A percentile compares a stretch with the other conserved stretches of the same genome.
These are phyloP conservation scores for Anastrepha obliqua DNA, from an alignment of 1,140 invertebrate genomes.

Conservation along the genomic window DNA sequence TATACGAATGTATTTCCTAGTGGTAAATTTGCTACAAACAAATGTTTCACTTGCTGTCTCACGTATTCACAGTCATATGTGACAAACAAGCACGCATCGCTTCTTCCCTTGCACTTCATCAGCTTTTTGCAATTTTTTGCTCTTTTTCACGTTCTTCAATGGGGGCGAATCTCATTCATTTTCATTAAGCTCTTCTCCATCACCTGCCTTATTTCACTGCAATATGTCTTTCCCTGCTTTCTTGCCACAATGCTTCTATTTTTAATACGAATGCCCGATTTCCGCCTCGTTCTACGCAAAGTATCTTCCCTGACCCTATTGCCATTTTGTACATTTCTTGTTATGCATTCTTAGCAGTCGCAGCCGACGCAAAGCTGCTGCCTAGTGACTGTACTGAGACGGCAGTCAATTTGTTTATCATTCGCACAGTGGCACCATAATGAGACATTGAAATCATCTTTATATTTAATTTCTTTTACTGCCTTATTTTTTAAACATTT, in stretches of 20 bases:
- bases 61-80: background rate
- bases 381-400: background rate
- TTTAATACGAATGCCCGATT: background rate
- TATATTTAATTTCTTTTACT: background rate
- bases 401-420: slow-evolving; percentile 49
- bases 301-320: background rate
- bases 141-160: background rate
- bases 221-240: background rate
- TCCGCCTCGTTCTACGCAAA: background rate
- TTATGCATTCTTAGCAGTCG: background rate
- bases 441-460: slow-evolving; percentile 1
- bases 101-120: background rate
- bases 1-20: background rate
- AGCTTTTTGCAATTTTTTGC: background rate
- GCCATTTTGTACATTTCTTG: background rate
- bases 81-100: background rate
- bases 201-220: background rate
- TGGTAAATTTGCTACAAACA: background rate
- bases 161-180: background rate
- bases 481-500: too few species aligned
- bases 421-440: slow-evolving; percentile 32
- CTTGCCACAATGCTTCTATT: background rate
- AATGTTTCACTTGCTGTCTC: background rate
- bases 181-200: background rate
- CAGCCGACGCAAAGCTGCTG: background rate